phyloP scores from a whole-genome alignment of 1,140 invertebrate species.

The Vanessa tameamea region DNA sequence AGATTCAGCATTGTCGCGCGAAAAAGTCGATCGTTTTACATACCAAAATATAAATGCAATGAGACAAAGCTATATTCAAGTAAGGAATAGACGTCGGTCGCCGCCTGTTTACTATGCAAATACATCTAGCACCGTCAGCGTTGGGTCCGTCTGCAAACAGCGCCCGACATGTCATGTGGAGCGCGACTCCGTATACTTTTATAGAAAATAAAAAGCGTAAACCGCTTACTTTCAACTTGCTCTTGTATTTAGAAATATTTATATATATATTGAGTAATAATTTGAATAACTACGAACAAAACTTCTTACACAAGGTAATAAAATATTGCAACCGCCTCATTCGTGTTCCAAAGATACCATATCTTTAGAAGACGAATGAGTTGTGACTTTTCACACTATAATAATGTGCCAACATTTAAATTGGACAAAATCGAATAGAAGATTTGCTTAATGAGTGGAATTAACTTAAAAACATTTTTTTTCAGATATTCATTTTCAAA shows the following conservation, averaged over 20 bases:
- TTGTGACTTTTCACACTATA: constrained; percentile 10
- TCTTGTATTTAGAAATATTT: constrained; percentile 12
- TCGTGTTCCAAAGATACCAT: background rate
- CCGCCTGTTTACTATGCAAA: constrained; percentile 45
- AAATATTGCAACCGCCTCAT: constrained; percentile 2
- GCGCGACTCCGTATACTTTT: constrained; percentile 72
- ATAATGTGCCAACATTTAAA: background rate
- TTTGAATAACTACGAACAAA: constrained; percentile 1
- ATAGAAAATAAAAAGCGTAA: constrained; percentile 66
- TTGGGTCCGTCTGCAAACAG: constrained; percentile 41
- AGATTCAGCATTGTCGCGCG: constrained; percentile 41
- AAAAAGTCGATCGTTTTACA: constrained; percentile 45
- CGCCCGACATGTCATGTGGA: constrained; percentile 75
- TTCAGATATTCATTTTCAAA: too few relatives aligned
- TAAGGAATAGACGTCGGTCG: constrained; percentile 26
- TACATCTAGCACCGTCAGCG: constrained; percentile 36
- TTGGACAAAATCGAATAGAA: background rate
- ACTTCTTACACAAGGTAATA: constrained; percentile 1
- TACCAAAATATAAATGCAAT: constrained; percentile 22
- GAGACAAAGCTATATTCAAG: constrained; percentile 18
- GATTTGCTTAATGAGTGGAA: too few relatives aligned
- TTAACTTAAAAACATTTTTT: too few relatives aligned
- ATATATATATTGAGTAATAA: constrained; percentile 15
- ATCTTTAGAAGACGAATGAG: constrained; percentile 11
- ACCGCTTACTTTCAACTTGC: constrained; percentile 46